Base-by-base conservation (phyloP, 2,888 invertebrate species). In the Dryobota labecula region DNA sequence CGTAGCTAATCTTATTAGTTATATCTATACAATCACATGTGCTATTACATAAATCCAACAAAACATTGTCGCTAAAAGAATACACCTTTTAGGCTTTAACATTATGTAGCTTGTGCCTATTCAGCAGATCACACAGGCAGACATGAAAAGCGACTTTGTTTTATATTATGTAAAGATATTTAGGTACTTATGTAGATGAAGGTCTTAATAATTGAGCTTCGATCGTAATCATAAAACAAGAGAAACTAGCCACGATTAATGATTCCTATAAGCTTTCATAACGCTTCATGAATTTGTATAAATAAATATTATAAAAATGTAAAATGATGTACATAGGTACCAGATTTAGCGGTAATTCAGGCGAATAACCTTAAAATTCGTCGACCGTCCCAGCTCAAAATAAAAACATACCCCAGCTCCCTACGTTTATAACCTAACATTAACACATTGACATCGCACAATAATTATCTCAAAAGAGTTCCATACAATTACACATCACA, bases 401-500 rank as follows among this genome's bases (percentile, higher is more conserved):
- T 53, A 62, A 53, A 68, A 53, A 27, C 20, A 11, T n/a, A 33
- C 27, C 15, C 43, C 0, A 54, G 15, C n/a, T 41, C 63, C 30
- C 43, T 13, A 8, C 2, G 3, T 36, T 11, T 2, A 24, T 30
- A 20, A 62, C 27, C 56, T 47, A 38, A 33, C 20, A 73, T 53
- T 33, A 58, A 11, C 11, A 49, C 43, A 58, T 58, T 47, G 60
- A 43, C 24, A 65, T 51, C 43, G 6, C 30, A 18, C 24, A 38
- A 62, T 67, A 67, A 79, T 75, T 65, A 57, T 36, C 30, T 54
- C 45, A 45, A 63, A 63, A 63, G 49, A 30, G n/a, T 63, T 80
- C 80, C 66, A 53, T 38, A 51, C 76, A 76, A 80, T 80, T 80
- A 73, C 70, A 49, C 67, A 69, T 57, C 53, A 67, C 69, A 80